Conservation (phyloP, 2,797 vertebrate genomes). For the Echiichthys vipera region DNA sequence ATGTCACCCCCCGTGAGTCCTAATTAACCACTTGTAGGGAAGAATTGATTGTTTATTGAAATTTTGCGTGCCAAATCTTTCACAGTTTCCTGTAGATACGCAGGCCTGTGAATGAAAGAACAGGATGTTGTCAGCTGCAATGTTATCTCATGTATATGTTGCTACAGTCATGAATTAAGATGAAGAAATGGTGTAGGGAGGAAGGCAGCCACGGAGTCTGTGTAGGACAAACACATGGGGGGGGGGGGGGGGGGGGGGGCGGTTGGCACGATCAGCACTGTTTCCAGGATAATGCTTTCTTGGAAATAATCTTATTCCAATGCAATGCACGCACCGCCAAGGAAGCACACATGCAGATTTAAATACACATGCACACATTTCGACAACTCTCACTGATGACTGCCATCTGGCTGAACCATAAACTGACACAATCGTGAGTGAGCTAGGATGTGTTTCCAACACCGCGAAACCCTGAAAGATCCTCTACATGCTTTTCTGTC, state of each 20-base stretch:
- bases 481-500: not conserved
- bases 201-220: constrained; percentile 39
- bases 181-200: constrained; percentile 19
- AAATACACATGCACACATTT: constrained; percentile 3
- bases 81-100: constrained; percentile 62
- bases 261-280: constrained; percentile 25
- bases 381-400: not conserved
- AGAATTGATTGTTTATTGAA: constrained; percentile 53
- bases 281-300: constrained; percentile 56
- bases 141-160: constrained; percentile 13
- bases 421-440: not conserved
- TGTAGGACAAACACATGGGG: constrained; percentile 20
- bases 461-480: not conserved
- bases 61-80: constrained; percentile 48
- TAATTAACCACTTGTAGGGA: constrained; percentile 20
- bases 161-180: constrained; percentile 14
- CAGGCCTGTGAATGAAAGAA: constrained; percentile 41
- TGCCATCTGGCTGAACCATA: constrained; percentile 49
- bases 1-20: constrained; percentile 31
- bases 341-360: constrained; percentile 14
- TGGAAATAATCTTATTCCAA: constrained; percentile 39
- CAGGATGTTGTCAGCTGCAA: constrained; percentile 55
- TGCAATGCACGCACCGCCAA: constrained; percentile 13
- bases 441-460: constrained; percentile 16
- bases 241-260: not conserved